A percentile compares a stretch with the other conserved stretches of the same genome.
These are phyloP conservation scores for Acanthopleura granulata DNA, from an alignment of 2,888 invertebrate species.

Conservation along the genomic window DNA sequence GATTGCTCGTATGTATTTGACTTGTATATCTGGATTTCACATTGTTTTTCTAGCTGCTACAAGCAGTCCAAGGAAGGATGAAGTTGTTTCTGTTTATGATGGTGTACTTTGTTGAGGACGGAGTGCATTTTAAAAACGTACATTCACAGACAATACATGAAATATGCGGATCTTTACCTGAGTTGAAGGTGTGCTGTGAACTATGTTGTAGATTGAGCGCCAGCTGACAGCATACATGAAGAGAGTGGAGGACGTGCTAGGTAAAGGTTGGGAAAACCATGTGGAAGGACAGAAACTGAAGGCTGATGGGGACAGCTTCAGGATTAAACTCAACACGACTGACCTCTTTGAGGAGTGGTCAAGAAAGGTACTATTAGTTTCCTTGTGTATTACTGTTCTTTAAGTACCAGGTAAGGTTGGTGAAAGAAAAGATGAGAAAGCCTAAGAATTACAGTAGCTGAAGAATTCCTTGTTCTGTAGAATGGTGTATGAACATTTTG, in stretches of 20 bases:
- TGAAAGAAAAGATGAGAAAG: background rate
- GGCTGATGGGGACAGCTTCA: constrained; percentile 97
- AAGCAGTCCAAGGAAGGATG: too few relatives aligned
- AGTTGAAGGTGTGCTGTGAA: background rate
- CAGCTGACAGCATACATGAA: constrained; percentile 96
- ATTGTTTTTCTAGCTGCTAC: too few relatives aligned
- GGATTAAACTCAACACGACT: constrained; percentile 94
- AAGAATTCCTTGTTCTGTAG: too few relatives aligned
- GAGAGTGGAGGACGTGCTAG: constrained; percentile 97
- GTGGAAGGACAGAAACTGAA: constrained; percentile 97
- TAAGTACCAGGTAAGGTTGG: background rate
- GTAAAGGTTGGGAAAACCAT: constrained; percentile 99
- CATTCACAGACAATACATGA: too few relatives aligned
- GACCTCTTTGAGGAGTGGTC: constrained; percentile 99
- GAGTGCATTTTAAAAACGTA: too few relatives aligned
- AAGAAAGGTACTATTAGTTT: constrained; percentile 53
- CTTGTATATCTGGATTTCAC: too few relatives aligned
- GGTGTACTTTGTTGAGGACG: too few relatives aligned
- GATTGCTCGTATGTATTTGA: too few relatives aligned
- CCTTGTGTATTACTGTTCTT: background rate
- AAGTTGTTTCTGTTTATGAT: too few relatives aligned
- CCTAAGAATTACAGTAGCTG: background rate
- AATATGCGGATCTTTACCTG: background rate
- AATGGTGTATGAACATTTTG: too few relatives aligned
- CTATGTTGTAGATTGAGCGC: constrained; percentile 80